Percentiles rank a stretch among this genome's conserved stretches.
Conservation (phyloP, 2,797 vertebrate species). For the Myotis daubentonii region DNA sequence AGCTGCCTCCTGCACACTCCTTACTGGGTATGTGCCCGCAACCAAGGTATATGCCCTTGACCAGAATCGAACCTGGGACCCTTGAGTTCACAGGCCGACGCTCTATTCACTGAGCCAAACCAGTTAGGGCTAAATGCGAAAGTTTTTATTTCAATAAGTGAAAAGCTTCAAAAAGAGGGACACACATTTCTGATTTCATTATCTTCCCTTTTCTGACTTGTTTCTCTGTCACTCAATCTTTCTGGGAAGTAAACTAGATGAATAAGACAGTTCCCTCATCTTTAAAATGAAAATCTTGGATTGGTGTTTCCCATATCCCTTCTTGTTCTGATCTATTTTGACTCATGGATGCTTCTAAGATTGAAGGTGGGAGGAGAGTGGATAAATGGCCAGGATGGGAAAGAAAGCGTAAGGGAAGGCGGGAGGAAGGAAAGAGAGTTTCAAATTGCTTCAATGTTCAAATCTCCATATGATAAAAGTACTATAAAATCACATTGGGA, state of each 20-base stretch:
- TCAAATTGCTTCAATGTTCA: background rate
- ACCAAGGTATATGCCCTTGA: no score
- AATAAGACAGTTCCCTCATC: background rate
- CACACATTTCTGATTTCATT: background rate
- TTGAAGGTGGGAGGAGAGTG: background rate
- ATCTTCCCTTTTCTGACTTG: background rate
- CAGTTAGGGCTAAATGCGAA: no score
- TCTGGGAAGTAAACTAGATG: background rate
- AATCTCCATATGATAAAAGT: background rate
- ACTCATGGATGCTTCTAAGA: background rate
- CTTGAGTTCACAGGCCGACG: no score
- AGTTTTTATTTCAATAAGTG: background rate
- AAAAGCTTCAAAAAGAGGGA: background rate
- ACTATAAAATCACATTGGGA: background rate
- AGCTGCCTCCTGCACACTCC: no score
- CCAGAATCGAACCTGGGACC: no score
- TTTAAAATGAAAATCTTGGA: background rate
- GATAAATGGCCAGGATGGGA: background rate
- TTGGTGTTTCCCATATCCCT: background rate
- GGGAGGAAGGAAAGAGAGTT: background rate
- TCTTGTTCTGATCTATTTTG: background rate
- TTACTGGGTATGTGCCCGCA: no score
- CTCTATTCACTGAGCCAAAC: no score
- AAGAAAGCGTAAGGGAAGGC: background rate
- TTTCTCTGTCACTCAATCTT: background rate